Conservation (phyloP, 2,888 invertebrate species). For the Xylota segnis region DNA sequence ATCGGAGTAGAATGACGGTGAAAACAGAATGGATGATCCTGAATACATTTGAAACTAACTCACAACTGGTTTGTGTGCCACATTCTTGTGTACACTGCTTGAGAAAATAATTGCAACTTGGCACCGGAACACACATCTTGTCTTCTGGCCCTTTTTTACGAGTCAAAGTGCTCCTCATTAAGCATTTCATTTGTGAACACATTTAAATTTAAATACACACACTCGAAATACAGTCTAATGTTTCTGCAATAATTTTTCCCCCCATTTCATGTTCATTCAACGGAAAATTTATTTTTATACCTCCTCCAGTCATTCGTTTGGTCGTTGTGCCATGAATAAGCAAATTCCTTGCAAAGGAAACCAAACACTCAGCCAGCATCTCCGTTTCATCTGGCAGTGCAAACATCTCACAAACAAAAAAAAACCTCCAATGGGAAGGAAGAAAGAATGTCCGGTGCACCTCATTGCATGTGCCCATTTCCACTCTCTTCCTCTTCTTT, state of each 20-base stretch:
- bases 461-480: constrained; percentile 60
- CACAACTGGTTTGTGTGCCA: constrained; percentile 1
- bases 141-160: constrained; percentile 14
- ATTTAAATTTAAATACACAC: constrained; percentile 47
- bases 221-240: constrained; percentile 51
- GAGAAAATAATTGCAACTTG: constrained; percentile 41
- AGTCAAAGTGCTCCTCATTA: constrained; percentile 64
- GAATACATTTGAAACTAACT: background rate
- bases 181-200: constrained; percentile 56
- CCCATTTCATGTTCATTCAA: constrained; percentile 63
- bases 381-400: constrained; percentile 58
- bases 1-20: background rate
- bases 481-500: constrained; percentile 20
- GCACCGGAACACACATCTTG: constrained; percentile 26
- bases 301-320: constrained; percentile 43
- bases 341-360: constrained; percentile 67
- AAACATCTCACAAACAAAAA: constrained; percentile 46
- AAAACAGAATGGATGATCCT: background rate
- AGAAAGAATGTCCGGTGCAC: constrained; percentile 67
- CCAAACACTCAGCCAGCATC: constrained; percentile 66
- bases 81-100: background rate
- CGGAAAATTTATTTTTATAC: constrained; percentile 58
- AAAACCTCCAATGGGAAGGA: constrained; percentile 34
- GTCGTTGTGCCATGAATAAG: constrained; percentile 44
- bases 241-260: constrained; percentile 55